Evolutionary conservation across 2,888 invertebrate genomes (phyloP), one percentile per base, ranked within the genome.

Genomic region (Drosophila atripex): DNA sequence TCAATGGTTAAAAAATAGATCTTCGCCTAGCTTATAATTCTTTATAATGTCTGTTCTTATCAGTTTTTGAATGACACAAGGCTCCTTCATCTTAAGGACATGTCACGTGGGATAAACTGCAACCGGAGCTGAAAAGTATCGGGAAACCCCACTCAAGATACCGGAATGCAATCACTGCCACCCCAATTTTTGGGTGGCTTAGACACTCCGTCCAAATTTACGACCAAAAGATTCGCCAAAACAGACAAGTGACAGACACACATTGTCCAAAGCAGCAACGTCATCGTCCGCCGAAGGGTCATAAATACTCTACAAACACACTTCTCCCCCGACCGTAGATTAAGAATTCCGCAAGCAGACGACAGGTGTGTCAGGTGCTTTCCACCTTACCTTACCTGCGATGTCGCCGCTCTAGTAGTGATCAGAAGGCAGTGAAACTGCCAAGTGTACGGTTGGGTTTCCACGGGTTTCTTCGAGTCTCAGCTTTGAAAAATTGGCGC

Each of bases 371-470:
- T 39, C 41, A 57, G 55, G 70, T 59, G 54, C 23, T 52, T n/a
- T 8, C 30, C 41, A 43, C 43, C 43, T 41, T 47, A 23, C 60
- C 45, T 74, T 75, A 72, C 86, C 59, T 84, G 46, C 56, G 9
- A 28, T 21, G 23, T 39, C 18, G 49, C n/a, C 16, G 51, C 30
- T 38, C 54, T 23, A 43, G 11, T 49, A 45, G 32, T 57, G 49
- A 58, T 77, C 84, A 80, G 68, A 83, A 66, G 73, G 32, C 77
- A 43, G 59, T 61, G 60, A 61, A 63, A 65, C 84, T 70, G 56
- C 46, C 49, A 70, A 64, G 53, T 58, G 77, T 56, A 50, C 73
- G 75, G 80, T 75, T 63, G 71, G 46, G 38, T 46, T 57, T 28
- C 18, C n/a, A 25, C 12, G 11, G 45, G 14, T 38, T 21, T n/a